Evolutionary conservation across 2,888 invertebrate genomes (phyloP).

Genomic region (Rhagophthalmus giganteus): DNA sequence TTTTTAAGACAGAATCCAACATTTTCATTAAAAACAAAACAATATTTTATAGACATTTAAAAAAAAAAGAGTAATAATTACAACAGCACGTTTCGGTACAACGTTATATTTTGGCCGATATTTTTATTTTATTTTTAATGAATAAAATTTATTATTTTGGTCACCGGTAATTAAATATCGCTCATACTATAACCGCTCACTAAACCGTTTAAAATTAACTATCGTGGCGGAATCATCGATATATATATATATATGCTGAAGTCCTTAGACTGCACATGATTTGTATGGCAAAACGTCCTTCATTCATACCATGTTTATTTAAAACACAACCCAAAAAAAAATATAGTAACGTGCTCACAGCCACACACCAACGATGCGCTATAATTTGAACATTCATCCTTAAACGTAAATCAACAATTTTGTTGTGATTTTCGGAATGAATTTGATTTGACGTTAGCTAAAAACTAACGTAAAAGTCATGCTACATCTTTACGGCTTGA

Average conservation of each 20-base stretch:
- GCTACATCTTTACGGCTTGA: too few relatives aligned
- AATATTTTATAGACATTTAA: background rate
- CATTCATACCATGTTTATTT: too few relatives aligned
- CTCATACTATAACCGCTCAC: too few relatives aligned
- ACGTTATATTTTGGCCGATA: too few relatives aligned
- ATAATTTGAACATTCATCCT: conserved; percentile 48
- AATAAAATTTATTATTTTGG: background rate
- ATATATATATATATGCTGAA: too few relatives aligned
- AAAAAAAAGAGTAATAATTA: conserved; percentile 2
- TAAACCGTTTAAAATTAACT: too few relatives aligned
- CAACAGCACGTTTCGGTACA: too few relatives aligned
- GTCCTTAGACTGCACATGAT: conserved; percentile 43
- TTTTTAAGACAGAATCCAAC: conserved; percentile 4
- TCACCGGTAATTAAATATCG: too few relatives aligned
- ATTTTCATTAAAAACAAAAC: conserved; percentile 3
- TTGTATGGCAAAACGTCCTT: conserved; percentile 9
- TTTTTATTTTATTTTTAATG: background rate
- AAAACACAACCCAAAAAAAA: conserved; percentile 49
- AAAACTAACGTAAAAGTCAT: conserved; percentile 22
- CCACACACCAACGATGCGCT: conserved; percentile 54
- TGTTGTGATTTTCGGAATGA: conserved; percentile 33
- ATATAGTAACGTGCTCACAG: conserved; percentile 50
- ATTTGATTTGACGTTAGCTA: conserved; percentile 27
- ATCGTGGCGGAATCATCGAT: too few relatives aligned
- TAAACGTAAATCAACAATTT: conserved; percentile 34